These are phyloP conservation scores for Cosmia pyralina DNA, from an alignment of 2,888 invertebrate species.

Conservation along the genomic window DNA sequence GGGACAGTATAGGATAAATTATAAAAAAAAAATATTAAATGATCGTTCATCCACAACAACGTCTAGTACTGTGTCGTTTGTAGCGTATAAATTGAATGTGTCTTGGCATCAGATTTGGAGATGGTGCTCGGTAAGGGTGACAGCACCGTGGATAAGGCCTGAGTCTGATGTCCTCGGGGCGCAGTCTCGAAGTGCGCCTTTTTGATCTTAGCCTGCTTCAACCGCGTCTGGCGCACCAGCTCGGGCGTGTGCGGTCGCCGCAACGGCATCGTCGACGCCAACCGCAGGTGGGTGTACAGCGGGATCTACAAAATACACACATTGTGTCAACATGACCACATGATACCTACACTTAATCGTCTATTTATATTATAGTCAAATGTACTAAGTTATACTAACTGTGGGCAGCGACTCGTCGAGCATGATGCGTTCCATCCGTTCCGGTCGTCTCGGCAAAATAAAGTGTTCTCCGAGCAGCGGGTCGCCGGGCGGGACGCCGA, in stretches of 20 bases:
- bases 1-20: too few relatives aligned
- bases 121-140: neutral
- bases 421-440: conserved; percentile 84
- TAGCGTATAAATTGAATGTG: neutral
- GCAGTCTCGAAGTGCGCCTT: conserved; percentile 53
- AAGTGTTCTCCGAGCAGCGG: conserved; percentile 91
- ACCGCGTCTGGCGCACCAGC: conserved; percentile 84
- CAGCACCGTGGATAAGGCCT: neutral
- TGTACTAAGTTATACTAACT: conserved; percentile 66
- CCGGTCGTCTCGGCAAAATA: conserved; percentile 87
- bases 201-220: conserved; percentile 67
- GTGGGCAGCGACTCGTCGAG: conserved; percentile 91
- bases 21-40: neutral
- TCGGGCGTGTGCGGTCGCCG: conserved; percentile 90
- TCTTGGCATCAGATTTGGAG: conserved; percentile 23
- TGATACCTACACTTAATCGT: neutral
- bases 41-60: conserved; percentile 1
- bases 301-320: conserved; percentile 89
- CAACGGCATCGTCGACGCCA: conserved; percentile 90
- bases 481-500: conserved; percentile 88
- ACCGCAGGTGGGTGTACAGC: conserved; percentile 92
- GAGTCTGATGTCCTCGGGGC: conserved; percentile 2
- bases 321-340: neutral
- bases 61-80: conserved; percentile 10
- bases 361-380: neutral